A percentile compares a stretch with the other conserved stretches of the same genome.
Evolutionary conservation across 2,113 vertebrate species (phyloP).

Genomic region (Nothobranchius furzeri): DNA sequence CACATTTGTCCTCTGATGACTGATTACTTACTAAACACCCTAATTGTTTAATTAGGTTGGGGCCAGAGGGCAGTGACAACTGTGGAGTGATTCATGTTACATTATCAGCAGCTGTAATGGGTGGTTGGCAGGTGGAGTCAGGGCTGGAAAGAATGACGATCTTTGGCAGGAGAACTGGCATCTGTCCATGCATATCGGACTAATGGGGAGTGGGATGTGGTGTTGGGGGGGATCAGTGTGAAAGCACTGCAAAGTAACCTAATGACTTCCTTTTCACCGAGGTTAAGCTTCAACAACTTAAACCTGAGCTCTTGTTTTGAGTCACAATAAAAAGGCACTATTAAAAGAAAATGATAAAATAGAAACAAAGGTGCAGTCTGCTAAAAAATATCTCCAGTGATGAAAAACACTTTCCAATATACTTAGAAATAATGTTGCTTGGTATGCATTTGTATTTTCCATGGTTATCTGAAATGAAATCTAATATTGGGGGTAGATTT

Average conservation of each 20-base stretch:
- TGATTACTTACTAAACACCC: slow-evolving; percentile 71
- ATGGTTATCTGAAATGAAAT: too few species aligned
- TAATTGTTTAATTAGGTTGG: slow-evolving; percentile 78
- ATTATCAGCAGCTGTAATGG: slow-evolving; percentile 66
- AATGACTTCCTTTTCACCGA: slow-evolving; percentile 32
- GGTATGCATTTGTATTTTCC: too few species aligned
- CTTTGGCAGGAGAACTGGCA: slow-evolving; percentile 74
- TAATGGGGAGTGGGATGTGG: slow-evolving; percentile 44
- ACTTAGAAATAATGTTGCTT: too few species aligned
- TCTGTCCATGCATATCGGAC: slow-evolving; percentile 68
- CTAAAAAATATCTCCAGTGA: too few species aligned
- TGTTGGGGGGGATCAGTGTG: slow-evolving; percentile 38
- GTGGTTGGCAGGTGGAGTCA: slow-evolving; percentile 27
- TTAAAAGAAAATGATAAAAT: too few species aligned
- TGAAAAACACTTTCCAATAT: too few species aligned
- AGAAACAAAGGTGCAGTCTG: too few species aligned
- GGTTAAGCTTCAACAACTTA: slow-evolving; percentile 26
- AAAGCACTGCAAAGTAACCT: slow-evolving; percentile 56
- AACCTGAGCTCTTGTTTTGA: slow-evolving; percentile 4
- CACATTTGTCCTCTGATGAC: slow-evolving; percentile 62
- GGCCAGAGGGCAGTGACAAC: slow-evolving; percentile 68
- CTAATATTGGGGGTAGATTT: too few species aligned
- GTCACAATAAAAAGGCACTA: neutral
- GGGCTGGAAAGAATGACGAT: slow-evolving; percentile 59
- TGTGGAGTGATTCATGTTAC: slow-evolving; percentile 70